phyloP scores from a whole-genome alignment of 2,888 invertebrate species.

The Phortica magna region DNA sequence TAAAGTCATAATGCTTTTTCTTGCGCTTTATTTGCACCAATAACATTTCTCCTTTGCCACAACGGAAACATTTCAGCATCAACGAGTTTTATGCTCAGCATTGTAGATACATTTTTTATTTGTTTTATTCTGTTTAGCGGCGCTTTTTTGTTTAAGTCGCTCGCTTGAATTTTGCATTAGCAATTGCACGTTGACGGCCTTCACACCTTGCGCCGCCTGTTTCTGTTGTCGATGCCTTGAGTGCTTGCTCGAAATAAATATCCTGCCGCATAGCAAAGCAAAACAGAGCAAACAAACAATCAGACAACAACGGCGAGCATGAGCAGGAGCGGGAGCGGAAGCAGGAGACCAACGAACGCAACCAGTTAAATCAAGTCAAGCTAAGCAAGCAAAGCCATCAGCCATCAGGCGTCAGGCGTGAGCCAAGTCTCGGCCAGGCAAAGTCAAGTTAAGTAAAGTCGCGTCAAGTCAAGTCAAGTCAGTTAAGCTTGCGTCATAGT shows the following conservation, averaged over 20 bases:
- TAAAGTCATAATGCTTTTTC: not conserved
- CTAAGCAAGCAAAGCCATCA: conserved; percentile 2
- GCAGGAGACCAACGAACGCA: conserved; percentile 19
- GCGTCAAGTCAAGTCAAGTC: conserved; percentile 37
- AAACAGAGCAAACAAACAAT: conserved; percentile 72
- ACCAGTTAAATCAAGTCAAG: conserved; percentile 27
- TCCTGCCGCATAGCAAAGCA: conserved; percentile 71
- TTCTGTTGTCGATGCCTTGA: conserved; percentile 49
- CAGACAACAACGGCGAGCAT: conserved; percentile 44
- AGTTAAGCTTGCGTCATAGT: not conserved
- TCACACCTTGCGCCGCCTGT: conserved; percentile 5
- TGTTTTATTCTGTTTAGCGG: conserved; percentile 2
- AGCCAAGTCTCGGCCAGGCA: not conserved
- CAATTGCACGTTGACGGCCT: conserved; percentile 29
- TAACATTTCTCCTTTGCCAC: conserved; percentile 61
- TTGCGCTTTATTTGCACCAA: no score
- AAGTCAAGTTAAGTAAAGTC: no score
- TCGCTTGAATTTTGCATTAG: conserved; percentile 70
- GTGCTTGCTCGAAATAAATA: conserved; percentile 73
- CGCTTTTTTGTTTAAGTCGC: conserved; percentile 44
- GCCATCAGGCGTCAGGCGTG: no score
- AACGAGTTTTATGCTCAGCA: not conserved
- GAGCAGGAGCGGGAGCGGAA: conserved; percentile 20
- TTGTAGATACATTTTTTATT: not conserved
- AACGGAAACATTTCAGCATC: conserved; percentile 70